Percentiles rank a stretch among this genome's conserved stretches.
These are phyloP conservation scores for Sebastiscus albofasciatus DNA, from an alignment of 2,797 vertebrate genomes.

Conservation along the genomic window DNA sequence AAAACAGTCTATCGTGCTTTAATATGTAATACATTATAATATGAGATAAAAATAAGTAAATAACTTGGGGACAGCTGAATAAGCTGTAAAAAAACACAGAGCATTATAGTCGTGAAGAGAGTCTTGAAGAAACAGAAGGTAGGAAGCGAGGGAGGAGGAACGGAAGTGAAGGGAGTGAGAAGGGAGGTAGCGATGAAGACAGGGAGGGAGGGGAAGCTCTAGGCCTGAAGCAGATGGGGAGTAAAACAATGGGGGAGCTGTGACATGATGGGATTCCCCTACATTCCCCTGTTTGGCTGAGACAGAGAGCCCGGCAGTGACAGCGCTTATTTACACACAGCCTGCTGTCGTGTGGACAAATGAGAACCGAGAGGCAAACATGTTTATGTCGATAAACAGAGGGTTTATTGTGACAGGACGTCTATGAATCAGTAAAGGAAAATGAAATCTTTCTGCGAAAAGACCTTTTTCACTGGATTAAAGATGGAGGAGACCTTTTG, in stretches of 20 bases:
- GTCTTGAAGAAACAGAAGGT: neutral
- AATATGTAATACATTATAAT: neutral
- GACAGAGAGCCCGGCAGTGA: constrained; percentile 28
- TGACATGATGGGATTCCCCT: constrained; percentile 70
- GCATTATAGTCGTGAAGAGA: neutral
- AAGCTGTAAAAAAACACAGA: neutral
- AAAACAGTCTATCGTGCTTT: too few species aligned
- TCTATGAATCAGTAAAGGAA: neutral
- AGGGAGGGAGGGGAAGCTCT: constrained; percentile 6
- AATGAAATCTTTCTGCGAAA: neutral
- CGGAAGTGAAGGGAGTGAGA: constrained; percentile 33
- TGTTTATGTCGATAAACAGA: constrained; percentile 30
- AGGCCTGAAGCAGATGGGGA: constrained; percentile 45
- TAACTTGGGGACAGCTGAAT: too few species aligned
- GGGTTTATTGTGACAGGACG: constrained; percentile 7
- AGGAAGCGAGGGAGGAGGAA: constrained; percentile 23
- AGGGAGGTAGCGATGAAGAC: too few species aligned
- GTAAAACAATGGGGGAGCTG: constrained; percentile 71
- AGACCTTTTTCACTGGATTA: neutral
- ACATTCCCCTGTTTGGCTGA: constrained; percentile 49
- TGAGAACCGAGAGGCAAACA: neutral
- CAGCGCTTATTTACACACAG: constrained; percentile 13
- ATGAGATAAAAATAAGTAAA: neutral
- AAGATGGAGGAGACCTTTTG: neutral
- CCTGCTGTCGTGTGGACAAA: constrained; percentile 37